Evolutionary conservation across 2,888 invertebrate species (phyloP).

Genomic region (Brenthis ino): DNA sequence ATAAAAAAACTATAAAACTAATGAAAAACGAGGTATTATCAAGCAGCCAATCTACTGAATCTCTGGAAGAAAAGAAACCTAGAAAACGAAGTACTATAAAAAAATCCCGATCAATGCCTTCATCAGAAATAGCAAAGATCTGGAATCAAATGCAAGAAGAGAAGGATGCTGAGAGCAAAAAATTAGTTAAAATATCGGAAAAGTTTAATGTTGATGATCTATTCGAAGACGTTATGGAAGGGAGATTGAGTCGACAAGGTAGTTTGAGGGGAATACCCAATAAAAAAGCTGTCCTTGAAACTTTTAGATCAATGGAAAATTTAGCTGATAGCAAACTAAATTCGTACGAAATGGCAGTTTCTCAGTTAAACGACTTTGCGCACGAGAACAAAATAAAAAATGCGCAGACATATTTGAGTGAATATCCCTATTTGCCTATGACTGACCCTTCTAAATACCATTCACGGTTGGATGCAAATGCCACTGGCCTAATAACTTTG

Average conservation of each 20-base stretch:
- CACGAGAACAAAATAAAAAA: conserved; percentile 61
- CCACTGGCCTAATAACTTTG: conserved; percentile 73
- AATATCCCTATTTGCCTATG: conserved; percentile 77
- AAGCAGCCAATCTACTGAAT: conserved; percentile 63
- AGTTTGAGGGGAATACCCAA: conserved; percentile 79
- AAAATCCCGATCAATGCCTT: conserved; percentile 72
- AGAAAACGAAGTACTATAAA: conserved; percentile 51
- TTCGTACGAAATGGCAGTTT: conserved; percentile 68
- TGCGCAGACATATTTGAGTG: conserved; percentile 73
- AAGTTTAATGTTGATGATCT: conserved; percentile 79
- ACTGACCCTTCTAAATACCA: conserved; percentile 77
- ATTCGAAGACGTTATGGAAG: conserved; percentile 75
- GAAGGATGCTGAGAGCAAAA: conserved; percentile 49
- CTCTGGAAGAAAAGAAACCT: conserved; percentile 56
- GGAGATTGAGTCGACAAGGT: conserved; percentile 73
- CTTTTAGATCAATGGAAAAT: conserved; percentile 79
- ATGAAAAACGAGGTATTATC: conserved; percentile 71
- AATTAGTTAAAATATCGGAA: conserved; percentile 75
- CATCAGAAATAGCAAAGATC: conserved; percentile 70
- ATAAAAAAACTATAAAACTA: conserved; percentile 59
- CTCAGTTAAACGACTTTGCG: conserved; percentile 63
- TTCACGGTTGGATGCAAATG: conserved; percentile 69
- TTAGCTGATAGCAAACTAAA: conserved; percentile 61
- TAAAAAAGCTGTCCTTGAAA: conserved; percentile 78
- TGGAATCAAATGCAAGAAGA: conserved; percentile 66